Percentiles rank a stretch among this genome's conserved stretches.
Conservation (phyloP, 2,797 vertebrate species). For the Notamacropus eugenii region DNA sequence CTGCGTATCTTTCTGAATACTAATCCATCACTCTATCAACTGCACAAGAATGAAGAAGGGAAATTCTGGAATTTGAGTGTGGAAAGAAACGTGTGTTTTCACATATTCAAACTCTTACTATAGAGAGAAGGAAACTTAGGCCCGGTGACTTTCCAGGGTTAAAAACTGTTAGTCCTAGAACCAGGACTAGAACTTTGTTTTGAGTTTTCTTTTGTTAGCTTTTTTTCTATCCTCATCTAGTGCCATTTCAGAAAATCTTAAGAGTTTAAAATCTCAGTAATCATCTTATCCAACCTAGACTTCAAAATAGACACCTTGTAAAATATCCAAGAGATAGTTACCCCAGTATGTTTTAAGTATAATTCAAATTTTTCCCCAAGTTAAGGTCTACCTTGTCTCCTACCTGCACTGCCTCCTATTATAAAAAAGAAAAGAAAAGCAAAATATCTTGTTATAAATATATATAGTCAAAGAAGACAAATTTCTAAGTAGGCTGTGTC, state of each 20-base stretch:
- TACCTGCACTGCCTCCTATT: too few species aligned
- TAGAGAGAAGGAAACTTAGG: not conserved
- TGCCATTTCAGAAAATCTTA: not conserved
- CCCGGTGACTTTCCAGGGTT: not conserved
- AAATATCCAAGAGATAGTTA: not conserved
- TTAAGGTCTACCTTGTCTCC: too few species aligned
- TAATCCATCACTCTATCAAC: not conserved
- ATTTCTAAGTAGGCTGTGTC: too few species aligned
- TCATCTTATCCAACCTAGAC: not conserved
- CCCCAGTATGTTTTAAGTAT: not conserved
- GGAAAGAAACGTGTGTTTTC: not conserved
- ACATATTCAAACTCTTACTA: not conserved
- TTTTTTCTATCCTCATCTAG: not conserved
- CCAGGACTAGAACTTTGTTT: not conserved
- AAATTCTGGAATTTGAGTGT: not conserved
- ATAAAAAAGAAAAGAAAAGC: too few species aligned
- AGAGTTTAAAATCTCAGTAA: not conserved
- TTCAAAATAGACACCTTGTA: not conserved
- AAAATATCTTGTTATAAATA: too few species aligned
- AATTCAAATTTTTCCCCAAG: too few species aligned
- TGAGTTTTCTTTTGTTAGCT: not conserved
- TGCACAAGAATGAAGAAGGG: not conserved
- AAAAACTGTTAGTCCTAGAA: not conserved
- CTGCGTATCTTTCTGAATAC: not conserved
- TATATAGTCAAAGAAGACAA: too few species aligned